Percentiles rank a stretch among this genome's conserved stretches.
phyloP scores from a whole-genome alignment of 2,888 invertebrate genomes.

The Mesorhabditis spiculigera region DNA sequence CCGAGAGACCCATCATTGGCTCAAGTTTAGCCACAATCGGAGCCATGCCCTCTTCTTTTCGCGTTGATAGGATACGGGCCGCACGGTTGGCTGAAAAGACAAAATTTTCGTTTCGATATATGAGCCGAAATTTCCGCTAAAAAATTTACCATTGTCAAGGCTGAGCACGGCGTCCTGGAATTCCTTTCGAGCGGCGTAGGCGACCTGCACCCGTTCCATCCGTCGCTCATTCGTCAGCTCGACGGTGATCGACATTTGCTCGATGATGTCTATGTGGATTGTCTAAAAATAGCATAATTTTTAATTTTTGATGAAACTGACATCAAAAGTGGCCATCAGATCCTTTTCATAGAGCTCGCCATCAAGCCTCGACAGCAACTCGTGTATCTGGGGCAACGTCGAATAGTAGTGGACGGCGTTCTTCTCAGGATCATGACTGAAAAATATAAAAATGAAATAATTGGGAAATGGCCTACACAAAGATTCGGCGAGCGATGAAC shows the following conservation, averaged over 20 bases:
- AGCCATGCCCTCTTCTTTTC: not conserved
- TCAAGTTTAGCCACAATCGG: slow-evolving; percentile 10
- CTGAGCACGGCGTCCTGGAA: not conserved
- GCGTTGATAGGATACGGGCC: too few species aligned
- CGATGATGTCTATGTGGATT: not conserved
- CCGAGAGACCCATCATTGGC: slow-evolving; percentile 29
- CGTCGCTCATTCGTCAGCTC: slow-evolving; percentile 39
- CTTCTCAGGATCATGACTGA: slow-evolving; percentile 72
- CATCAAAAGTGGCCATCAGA: slow-evolving; percentile 14
- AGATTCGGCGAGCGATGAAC: slow-evolving; percentile 86
- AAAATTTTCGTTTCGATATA: too few species aligned
- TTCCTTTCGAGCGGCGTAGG: not conserved
- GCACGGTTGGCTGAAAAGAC: not conserved
- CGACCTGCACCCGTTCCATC: not conserved
- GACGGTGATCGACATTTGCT: slow-evolving; percentile 41
- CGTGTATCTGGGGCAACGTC: slow-evolving; percentile 75
- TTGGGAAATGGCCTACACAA: slow-evolving; percentile 73
- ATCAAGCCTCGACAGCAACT: slow-evolving; percentile 62
- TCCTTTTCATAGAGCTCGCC: slow-evolving; percentile 33
- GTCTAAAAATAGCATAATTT: not conserved
- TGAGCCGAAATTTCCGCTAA: not conserved
- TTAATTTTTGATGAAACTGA: not conserved
- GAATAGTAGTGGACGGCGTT: slow-evolving; percentile 80
- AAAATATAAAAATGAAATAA: slow-evolving; percentile 13
- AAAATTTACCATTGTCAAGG: not conserved